Conservation (phyloP, 1,140 invertebrate species). For the Mamestra configurata region DNA sequence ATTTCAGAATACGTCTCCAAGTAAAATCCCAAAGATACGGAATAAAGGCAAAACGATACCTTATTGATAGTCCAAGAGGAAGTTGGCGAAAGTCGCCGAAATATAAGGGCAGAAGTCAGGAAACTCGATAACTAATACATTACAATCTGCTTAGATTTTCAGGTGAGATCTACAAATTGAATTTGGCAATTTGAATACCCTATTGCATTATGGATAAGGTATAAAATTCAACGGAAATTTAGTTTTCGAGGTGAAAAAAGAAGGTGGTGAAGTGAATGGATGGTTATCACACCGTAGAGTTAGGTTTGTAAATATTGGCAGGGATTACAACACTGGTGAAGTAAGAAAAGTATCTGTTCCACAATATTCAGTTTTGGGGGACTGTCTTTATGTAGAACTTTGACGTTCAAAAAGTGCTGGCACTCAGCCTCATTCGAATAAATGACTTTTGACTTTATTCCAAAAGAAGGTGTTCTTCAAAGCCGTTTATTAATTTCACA, state of each 20-base stretch:
- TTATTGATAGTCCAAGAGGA: constrained; percentile 11
- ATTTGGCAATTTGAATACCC: constrained; percentile 15
- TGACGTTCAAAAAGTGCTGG: too few species aligned
- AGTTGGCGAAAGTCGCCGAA: background rate
- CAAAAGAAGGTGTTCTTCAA: too few species aligned
- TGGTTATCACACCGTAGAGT: constrained; percentile 25
- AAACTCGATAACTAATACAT: constrained; percentile 45
- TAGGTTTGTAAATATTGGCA: too few species aligned
- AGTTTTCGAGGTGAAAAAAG: constrained; percentile 6
- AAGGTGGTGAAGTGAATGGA: background rate
- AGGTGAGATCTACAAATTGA: constrained; percentile 21
- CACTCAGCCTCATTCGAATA: too few species aligned
- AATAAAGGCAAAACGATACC: constrained; percentile 17
- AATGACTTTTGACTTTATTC: too few species aligned
- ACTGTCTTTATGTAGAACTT: too few species aligned
- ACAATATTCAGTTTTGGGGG: too few species aligned
- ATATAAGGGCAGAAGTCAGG: constrained; percentile 21
- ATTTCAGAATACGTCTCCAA: constrained; percentile 13
- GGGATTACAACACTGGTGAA: background rate
- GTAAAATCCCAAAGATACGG: background rate
- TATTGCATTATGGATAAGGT: constrained; percentile 38
- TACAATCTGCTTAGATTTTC: constrained; percentile 34
- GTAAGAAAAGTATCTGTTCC: background rate
- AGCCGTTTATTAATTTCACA: background rate
- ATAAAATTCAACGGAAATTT: constrained; percentile 4